phyloP scores from a whole-genome alignment of 2,113 vertebrate species.

The Mesitornis unicolor region DNA sequence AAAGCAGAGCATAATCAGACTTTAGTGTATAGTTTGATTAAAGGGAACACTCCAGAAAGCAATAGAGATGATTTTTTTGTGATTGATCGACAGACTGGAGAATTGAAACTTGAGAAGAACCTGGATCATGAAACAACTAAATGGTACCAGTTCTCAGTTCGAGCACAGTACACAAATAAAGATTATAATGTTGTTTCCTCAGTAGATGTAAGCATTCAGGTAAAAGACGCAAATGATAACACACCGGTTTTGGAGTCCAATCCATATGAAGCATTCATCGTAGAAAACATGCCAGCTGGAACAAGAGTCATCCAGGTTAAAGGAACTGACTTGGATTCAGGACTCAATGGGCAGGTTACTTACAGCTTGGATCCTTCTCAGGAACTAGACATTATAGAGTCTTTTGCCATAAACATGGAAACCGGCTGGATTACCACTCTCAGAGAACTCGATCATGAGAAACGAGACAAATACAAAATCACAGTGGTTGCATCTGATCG shows the following conservation, averaged over 20 bases:
- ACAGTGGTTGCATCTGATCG: conserved; percentile 85
- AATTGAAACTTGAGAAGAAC: conserved; percentile 88
- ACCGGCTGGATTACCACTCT: conserved; percentile 95
- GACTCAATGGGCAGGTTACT: conserved; percentile 86
- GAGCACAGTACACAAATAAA: conserved; percentile 75
- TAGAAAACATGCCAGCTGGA: conserved; percentile 89
- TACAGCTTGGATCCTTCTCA: conserved; percentile 88
- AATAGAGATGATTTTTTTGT: conserved; percentile 91
- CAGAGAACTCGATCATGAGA: conserved; percentile 90
- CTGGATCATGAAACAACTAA: conserved; percentile 93
- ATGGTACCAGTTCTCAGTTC: conserved; percentile 93
- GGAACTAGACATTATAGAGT: conserved; percentile 77
- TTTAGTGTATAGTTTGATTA: conserved; percentile 82
- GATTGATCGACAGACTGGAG: conserved; percentile 85
- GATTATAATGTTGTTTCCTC: conserved; percentile 79
- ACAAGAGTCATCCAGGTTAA: conserved; percentile 89
- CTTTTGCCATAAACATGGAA: conserved; percentile 87
- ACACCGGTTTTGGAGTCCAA: conserved; percentile 88
- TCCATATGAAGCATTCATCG: conserved; percentile 87
- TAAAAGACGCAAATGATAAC: conserved; percentile 94
- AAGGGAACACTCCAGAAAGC: conserved; percentile 90
- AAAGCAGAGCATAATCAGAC: conserved; percentile 80
- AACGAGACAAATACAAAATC: conserved; percentile 77
- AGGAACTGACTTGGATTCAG: conserved; percentile 89
- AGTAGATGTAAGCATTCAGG: conserved; percentile 88